Evolutionary conservation across 2,113 vertebrate genomes (phyloP).

Genomic region (Varanus salvator): DNA sequence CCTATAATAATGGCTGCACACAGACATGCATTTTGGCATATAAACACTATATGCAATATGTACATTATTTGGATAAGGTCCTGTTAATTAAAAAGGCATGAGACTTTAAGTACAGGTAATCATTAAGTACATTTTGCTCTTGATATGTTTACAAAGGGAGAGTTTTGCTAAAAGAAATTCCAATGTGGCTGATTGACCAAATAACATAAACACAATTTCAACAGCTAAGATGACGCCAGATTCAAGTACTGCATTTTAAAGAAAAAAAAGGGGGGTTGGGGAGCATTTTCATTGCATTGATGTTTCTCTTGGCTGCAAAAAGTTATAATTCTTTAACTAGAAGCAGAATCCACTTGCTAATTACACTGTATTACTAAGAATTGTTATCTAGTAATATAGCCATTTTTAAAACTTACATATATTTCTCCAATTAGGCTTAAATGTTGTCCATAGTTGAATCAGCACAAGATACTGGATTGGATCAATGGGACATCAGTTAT

Average conservation of each 20-base stretch:
- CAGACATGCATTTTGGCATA: conserved; percentile 61
- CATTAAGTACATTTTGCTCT: conserved; percentile 51
- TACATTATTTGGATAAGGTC: conserved; percentile 45
- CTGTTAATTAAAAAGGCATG: conserved; percentile 47
- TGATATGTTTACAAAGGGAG: conserved; percentile 29
- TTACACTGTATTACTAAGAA: conserved; percentile 59
- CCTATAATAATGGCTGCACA: conserved; percentile 71
- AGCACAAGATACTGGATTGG: background rate
- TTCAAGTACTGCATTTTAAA: conserved; percentile 33
- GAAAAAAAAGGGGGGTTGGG: background rate
- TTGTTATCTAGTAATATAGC: conserved; percentile 47
- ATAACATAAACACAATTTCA: conserved; percentile 8
- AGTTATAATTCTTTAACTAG: background rate
- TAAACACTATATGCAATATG: conserved; percentile 28
- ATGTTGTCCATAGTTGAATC: background rate
- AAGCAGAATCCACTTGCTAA: background rate
- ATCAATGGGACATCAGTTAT: background rate
- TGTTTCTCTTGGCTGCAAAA: conserved; percentile 22
- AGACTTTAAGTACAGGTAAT: conserved; percentile 41
- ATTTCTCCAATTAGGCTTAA: conserved; percentile 54
- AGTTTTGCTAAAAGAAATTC: conserved; percentile 27
- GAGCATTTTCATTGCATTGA: conserved; percentile 26
- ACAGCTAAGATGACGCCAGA: conserved; percentile 13
- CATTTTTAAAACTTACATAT: conserved; percentile 56
- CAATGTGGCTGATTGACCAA: conserved; percentile 30